Evolutionary conservation across 2,797 vertebrate species (phyloP).

Genomic region (Malacoraja senta): DNA sequence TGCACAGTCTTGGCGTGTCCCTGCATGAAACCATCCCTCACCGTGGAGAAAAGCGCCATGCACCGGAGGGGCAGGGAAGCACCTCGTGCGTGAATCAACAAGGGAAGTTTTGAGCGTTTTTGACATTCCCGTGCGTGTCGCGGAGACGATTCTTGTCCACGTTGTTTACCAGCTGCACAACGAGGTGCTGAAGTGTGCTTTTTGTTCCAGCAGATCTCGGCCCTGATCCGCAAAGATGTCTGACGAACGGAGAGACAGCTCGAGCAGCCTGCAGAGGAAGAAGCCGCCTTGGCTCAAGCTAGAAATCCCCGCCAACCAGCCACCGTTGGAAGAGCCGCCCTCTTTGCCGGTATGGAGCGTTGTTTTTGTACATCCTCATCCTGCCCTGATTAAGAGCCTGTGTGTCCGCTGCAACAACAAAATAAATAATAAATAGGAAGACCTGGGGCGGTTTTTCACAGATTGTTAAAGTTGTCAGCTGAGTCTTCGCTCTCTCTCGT

Average conservation of each 20-base stretch:
- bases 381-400: not conserved
- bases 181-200: not conserved
- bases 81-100: too few relatives aligned
- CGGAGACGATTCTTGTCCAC: not conserved
- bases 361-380: not conserved
- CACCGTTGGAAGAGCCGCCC: conserved; percentile 69
- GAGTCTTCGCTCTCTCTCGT: too few relatives aligned
- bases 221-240: conserved; percentile 69
- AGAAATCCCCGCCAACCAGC: conserved; percentile 74
- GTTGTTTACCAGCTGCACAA: too few relatives aligned
- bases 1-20: too few relatives aligned
- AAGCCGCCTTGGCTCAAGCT: conserved; percentile 92
- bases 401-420: too few relatives aligned
- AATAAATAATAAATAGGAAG: too few relatives aligned
- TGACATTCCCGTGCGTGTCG: not conserved
- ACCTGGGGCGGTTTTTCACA: too few relatives aligned
- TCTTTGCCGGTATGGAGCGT: conserved; percentile 67
- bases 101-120: too few relatives aligned
- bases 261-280: conserved; percentile 93
- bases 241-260: conserved; percentile 77
- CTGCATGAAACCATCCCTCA: not conserved
- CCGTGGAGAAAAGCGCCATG: not conserved
- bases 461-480: too few relatives aligned
- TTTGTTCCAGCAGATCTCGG: conserved; percentile 59
- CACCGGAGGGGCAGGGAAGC: not conserved